Base-by-base conservation (phyloP, 2,113 vertebrate species). In the Lipotes vexillifer region DNA sequence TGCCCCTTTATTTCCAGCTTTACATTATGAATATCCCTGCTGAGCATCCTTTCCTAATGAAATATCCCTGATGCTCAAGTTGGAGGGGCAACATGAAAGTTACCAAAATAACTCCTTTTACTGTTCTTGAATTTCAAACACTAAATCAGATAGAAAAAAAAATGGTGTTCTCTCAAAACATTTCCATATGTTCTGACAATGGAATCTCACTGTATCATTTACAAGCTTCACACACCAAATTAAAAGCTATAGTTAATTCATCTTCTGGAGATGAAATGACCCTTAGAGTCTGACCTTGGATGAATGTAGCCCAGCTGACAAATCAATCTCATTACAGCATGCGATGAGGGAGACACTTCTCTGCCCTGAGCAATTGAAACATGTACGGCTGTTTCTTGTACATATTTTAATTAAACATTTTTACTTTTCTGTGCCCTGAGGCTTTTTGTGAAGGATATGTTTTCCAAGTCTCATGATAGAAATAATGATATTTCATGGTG, bases 381-480 rank as follows among this genome's bases (percentile, higher is more conserved):
- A 10, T 20, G 18, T 57, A 57, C 46, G 36, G 33, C n/a, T 17
- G 9, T 44, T 41, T 25, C 38, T 69, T 81, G 36, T 46, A 49
- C 44, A 23, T 57, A 59, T 63, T 88, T 83, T 88, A 90, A 90
- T 96, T 88, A 94, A 71, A 55, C 29, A 36, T 69, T 69, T 90
- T 87, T 80, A 61, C 93, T 82, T 80, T 18, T 44, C n/a, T 90
- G 36, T 49, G 27, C n/a, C 83, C 93, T 12, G 3, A 78, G 38
- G 31, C 41, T 93, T 96, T 92, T 44, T 23, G 15, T n/a, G 71
- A 89, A 81, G 10, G 46, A 3, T 31, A 38, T 18, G 13, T 49
- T 46, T 61, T 88, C 41, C 55, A 88, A 88, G 41, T 25, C 55
- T 90, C 33, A 27, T 69, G 31, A 75, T 69, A 49, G 84, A 96